A percentile compares a stretch with the other conserved stretches of the same genome.
Evolutionary conservation across 2,113 vertebrate species (phyloP).

Genomic region (Danionella cerebrum): DNA sequence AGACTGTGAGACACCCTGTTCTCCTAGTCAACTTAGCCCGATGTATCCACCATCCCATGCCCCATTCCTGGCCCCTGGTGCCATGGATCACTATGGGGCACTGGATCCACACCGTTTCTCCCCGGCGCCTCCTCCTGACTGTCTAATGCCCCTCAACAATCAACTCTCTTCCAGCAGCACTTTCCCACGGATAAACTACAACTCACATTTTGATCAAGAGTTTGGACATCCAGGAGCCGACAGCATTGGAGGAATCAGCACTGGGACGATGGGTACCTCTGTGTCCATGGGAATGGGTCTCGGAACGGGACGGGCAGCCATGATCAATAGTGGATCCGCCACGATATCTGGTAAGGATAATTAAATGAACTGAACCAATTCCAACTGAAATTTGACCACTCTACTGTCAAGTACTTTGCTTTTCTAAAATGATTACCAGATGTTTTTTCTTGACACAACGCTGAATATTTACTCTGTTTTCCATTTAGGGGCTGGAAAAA

Average conservation of each 20-base stretch:
- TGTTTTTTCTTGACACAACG: too few species aligned
- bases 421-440: too few species aligned
- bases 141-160: conserved; percentile 86
- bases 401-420: too few species aligned
- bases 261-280: conserved; percentile 65
- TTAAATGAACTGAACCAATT: neutral
- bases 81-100: conserved; percentile 80
- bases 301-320: conserved; percentile 57
- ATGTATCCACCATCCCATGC: conserved; percentile 77
- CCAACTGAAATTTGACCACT: too few species aligned
- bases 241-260: conserved; percentile 65
- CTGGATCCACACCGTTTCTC: conserved; percentile 75
- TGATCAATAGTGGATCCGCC: conserved; percentile 71
- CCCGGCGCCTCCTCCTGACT: conserved; percentile 68
- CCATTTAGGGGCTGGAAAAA: conserved; percentile 67
- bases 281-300: conserved; percentile 65
- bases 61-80: conserved; percentile 77
- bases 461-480: neutral
- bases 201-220: conserved; percentile 92
- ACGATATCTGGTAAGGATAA: conserved; percentile 62
- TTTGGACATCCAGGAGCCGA: conserved; percentile 72
- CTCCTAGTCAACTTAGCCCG: conserved; percentile 61
- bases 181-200: conserved; percentile 95
- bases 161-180: conserved; percentile 94
- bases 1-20: conserved; percentile 75